Percentiles rank a stretch among this genome's conserved stretches.
These are phyloP conservation scores for Rhodeus uyekii DNA, from an alignment of 2,797 vertebrate genomes.

Conservation along the genomic window DNA sequence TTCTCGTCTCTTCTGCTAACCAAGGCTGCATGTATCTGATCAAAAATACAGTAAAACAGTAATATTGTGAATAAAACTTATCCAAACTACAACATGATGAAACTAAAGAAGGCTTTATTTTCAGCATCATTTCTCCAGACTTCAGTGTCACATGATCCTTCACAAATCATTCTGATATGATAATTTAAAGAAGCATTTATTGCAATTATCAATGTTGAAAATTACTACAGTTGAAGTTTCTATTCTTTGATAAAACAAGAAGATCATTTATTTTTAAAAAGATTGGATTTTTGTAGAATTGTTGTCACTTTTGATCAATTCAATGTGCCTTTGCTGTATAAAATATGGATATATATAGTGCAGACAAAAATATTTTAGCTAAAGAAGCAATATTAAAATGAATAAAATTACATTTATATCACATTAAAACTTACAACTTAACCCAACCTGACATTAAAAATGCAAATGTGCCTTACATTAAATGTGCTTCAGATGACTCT, in stretches of 20 bases:
- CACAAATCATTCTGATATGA: background rate
- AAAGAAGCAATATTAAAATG: too few relatives aligned
- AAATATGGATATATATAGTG: too few relatives aligned
- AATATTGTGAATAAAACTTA: background rate
- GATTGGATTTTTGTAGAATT: background rate
- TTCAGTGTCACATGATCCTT: background rate
- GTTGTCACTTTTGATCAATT: background rate
- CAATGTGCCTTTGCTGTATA: background rate
- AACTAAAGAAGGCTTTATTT: background rate
- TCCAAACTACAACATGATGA: too few relatives aligned
- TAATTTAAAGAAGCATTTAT: background rate
- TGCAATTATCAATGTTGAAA: background rate
- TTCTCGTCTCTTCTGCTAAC: background rate
- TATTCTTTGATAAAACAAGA: background rate
- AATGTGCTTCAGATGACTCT: too few relatives aligned
- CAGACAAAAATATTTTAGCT: too few relatives aligned
- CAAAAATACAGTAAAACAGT: background rate
- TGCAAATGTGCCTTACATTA: too few relatives aligned
- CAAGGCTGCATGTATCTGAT: background rate
- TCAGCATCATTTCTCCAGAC: background rate
- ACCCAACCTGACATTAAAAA: too few relatives aligned
- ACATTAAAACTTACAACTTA: too few relatives aligned
- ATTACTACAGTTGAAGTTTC: too few relatives aligned
- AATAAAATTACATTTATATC: too few relatives aligned
- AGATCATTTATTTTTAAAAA: background rate